These are phyloP conservation scores for Chymomyza amoena DNA, from an alignment of 2,888 invertebrate species.

Conservation along the genomic window DNA sequence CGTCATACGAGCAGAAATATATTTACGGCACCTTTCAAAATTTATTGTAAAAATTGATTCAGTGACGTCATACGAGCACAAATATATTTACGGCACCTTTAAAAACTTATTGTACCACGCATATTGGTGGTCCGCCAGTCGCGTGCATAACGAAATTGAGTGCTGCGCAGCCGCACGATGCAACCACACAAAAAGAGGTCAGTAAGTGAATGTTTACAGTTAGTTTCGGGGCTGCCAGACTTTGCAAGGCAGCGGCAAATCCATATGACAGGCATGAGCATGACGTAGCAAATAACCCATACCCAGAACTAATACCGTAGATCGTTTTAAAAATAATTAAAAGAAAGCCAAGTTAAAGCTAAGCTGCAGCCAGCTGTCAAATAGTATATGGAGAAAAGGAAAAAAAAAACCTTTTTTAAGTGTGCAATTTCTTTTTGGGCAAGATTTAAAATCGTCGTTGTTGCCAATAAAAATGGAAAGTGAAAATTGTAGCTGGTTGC, in stretches of 20 bases:
- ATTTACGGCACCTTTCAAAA: constrained; percentile 21
- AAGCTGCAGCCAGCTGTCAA: constrained; percentile 13
- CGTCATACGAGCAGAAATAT: not conserved
- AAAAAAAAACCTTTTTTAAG: constrained; percentile 61
- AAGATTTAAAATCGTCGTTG: constrained; percentile 58
- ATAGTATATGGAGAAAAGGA: constrained; percentile 9
- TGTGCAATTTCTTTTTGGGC: constrained; percentile 67
- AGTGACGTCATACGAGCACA: not conserved
- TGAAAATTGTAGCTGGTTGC: constrained; percentile 65
- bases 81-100: constrained; percentile 3
- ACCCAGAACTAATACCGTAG: constrained; percentile 65
- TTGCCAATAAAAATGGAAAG: constrained; percentile 71
- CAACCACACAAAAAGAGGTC: constrained; percentile 57
- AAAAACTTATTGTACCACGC: constrained; percentile 23
- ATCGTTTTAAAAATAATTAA: constrained; percentile 54
- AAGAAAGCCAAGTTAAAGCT: constrained; percentile 54
- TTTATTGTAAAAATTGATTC: not conserved
- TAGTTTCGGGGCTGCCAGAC: constrained; percentile 67
- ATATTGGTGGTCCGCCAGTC: constrained; percentile 51
- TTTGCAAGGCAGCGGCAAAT: constrained; percentile 46
- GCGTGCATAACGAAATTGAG: constrained; percentile 71
- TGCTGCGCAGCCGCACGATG: constrained; percentile 36
- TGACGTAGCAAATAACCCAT: constrained; percentile 49
- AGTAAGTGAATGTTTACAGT: constrained; percentile 71
- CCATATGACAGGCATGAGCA: constrained; percentile 57